Percentiles rank a stretch among this genome's conserved stretches.
Conservation (phyloP, 2,113 vertebrate genomes). For the Chionodraco myersi region DNA sequence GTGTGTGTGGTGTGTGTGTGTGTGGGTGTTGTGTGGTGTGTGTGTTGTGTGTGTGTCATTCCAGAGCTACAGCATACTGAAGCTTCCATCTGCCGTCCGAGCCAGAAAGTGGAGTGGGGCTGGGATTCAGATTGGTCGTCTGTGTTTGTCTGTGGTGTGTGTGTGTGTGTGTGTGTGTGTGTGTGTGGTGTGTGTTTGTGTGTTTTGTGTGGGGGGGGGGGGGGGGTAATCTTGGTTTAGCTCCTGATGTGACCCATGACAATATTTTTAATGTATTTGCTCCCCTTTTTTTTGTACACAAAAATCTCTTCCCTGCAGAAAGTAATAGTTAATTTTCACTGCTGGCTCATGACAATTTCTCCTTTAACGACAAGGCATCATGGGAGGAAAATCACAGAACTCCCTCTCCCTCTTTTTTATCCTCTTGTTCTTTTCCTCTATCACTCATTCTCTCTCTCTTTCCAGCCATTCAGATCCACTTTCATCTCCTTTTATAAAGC, state of each 20-base stretch:
- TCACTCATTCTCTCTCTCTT: conserved; percentile 1
- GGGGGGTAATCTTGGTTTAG: conserved; percentile 62
- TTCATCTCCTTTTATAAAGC: conserved; percentile 75
- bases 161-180: conserved; percentile 3
- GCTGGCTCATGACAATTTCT: conserved; percentile 41
- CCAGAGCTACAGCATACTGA: conserved; percentile 67
- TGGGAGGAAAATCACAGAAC: neutral
- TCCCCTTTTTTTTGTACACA: conserved; percentile 23
- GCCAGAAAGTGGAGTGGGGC: conserved; percentile 17
- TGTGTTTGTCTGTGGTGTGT: neutral
- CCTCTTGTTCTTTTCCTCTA: conserved; percentile 19
- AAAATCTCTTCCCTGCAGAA: conserved; percentile 20
- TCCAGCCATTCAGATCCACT: conserved; percentile 53
- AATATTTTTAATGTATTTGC: conserved; percentile 44
- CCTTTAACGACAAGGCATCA: conserved; percentile 29
- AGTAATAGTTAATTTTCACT: conserved; percentile 41
- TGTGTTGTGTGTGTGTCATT: conserved; percentile 25
- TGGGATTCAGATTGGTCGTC: conserved; percentile 4
- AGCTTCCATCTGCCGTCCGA: conserved; percentile 70
- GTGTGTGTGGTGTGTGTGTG: conserved; percentile 13
- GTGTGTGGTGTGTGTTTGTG: neutral
- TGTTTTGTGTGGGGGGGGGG: too few species aligned
- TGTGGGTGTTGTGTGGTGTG: conserved; percentile 19
- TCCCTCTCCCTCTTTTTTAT: conserved; percentile 19
- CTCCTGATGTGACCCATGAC: conserved; percentile 31